phyloP scores from a whole-genome alignment of 2,113 vertebrate genomes.

The Peromyscus polionotus region DNA sequence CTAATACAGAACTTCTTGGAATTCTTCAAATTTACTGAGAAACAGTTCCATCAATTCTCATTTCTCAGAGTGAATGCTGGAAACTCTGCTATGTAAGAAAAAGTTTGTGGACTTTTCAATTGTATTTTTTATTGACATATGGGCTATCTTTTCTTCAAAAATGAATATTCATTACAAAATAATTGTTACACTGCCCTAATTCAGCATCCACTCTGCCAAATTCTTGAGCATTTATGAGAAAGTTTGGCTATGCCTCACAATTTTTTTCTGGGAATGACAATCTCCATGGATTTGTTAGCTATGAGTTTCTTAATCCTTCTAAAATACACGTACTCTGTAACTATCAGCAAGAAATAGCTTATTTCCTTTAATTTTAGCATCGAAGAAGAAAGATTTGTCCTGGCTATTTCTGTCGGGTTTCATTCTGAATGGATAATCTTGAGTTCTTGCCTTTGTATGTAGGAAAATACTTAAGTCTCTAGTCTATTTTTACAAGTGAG shows the following conservation, averaged over 20 bases:
- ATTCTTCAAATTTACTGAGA: conserved; percentile 22
- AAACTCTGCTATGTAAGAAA: neutral
- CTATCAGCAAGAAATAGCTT: neutral
- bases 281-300: neutral
- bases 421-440: conserved; percentile 1
- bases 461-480: neutral
- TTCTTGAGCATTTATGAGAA: neutral
- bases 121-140: neutral
- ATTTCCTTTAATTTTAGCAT: neutral
- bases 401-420: neutral
- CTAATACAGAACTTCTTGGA: neutral
- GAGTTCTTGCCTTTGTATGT: neutral
- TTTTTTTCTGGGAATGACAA: neutral
- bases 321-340: neutral
- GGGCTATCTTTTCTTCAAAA: neutral
- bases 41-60: neutral
- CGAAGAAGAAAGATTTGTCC: neutral
- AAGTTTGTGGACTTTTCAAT: neutral
- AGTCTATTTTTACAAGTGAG: neutral
- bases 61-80: neutral
- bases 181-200: neutral
- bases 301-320: neutral
- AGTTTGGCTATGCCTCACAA: neutral
- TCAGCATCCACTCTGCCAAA: neutral
- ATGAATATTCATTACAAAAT: neutral